A percentile compares a stretch with the other conserved stretches of the same genome.
Evolutionary conservation across 2,888 invertebrate species (phyloP).

Genomic region (Branchinecta sandiegonensis): DNA sequence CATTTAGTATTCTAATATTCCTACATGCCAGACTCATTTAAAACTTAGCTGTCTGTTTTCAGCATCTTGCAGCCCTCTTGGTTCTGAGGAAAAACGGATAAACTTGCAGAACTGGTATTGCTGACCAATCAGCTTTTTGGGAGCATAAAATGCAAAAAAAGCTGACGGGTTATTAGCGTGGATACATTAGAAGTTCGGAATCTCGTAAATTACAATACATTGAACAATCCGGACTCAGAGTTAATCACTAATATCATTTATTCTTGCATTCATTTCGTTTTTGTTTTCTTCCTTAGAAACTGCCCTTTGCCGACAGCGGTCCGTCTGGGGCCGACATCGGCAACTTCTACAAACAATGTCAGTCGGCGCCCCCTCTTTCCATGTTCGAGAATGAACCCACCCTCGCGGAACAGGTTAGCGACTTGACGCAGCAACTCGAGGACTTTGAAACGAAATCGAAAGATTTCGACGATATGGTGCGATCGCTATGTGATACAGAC

Average conservation of each 20-base stretch:
- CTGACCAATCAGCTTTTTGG: no score
- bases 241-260: neutral
- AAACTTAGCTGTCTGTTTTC: no score
- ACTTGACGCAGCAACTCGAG: constrained; percentile 53
- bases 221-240: no score
- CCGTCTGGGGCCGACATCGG: constrained; percentile 58
- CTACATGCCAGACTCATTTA: no score
- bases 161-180: no score
- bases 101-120: no score
- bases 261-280: constrained; percentile 5
- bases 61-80: no score
- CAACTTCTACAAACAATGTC: constrained; percentile 62
- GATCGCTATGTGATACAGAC: constrained; percentile 40
- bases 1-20: no score
- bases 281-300: constrained; percentile 45
- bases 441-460: constrained; percentile 57
- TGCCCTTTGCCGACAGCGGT: constrained; percentile 55
- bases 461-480: constrained; percentile 59
- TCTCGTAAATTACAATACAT: no score
- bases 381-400: constrained; percentile 40
- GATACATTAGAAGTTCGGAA: no score
- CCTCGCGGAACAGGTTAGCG: constrained; percentile 44
- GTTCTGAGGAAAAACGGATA: no score
- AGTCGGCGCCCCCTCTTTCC: constrained; percentile 48
- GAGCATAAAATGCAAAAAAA: no score